Percentiles rank a stretch among this genome's conserved stretches.
Conservation (phyloP, 2,888 invertebrate species). For the Escarpia spicata region DNA sequence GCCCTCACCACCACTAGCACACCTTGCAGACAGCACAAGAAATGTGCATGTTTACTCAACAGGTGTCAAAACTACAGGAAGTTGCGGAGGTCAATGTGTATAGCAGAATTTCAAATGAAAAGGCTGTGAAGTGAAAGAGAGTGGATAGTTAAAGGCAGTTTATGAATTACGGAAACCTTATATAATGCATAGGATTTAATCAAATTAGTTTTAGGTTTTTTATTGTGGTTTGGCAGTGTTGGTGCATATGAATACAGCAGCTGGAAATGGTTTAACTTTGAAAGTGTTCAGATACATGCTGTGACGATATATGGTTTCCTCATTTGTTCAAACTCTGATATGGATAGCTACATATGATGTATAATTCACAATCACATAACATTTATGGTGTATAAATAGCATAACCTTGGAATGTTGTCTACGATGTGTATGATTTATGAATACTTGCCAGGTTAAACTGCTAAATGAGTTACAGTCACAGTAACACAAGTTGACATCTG, state of each 20-base stretch:
- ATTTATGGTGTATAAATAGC: too few species aligned
- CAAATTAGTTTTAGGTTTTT: background rate
- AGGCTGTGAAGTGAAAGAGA: constrained; percentile 13
- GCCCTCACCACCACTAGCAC: background rate
- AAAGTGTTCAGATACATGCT: too few species aligned
- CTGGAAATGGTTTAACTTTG: too few species aligned
- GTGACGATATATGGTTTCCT: background rate
- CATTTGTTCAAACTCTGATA: background rate
- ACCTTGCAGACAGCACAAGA: constrained; percentile 18
- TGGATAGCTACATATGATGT: too few species aligned
- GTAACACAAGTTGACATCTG: too few species aligned
- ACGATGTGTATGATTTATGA: too few species aligned
- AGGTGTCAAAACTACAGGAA: constrained; percentile 23
- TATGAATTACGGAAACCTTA: constrained; percentile 14
- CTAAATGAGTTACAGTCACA: too few species aligned
- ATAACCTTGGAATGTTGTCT: too few species aligned
- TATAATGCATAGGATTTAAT: background rate
- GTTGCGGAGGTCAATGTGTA: background rate
- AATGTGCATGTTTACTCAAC: constrained; percentile 9
- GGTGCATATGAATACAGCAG: too few species aligned
- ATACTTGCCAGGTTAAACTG: too few species aligned
- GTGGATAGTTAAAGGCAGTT: background rate
- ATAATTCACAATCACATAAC: too few species aligned
- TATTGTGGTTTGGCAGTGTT: background rate
- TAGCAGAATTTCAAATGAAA: constrained; percentile 21